Percentiles rank a stretch among this genome's conserved stretches.
Evolutionary conservation across 2,113 vertebrate genomes (phyloP).

Genomic region (Buteo buteo): DNA sequence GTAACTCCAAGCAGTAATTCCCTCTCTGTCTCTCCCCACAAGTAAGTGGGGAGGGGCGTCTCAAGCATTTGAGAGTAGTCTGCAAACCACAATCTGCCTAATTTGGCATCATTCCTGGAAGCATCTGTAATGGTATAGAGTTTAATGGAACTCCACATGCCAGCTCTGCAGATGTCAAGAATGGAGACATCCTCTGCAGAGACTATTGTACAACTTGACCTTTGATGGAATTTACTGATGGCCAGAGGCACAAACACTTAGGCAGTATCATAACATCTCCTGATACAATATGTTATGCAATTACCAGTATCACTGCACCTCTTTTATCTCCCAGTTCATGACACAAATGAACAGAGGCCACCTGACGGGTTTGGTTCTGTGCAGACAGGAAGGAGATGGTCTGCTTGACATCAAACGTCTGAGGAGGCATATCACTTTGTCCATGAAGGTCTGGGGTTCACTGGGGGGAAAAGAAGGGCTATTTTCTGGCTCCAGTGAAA

Average conservation of each 20-base stretch:
- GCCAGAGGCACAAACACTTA: neutral
- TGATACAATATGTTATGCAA: neutral
- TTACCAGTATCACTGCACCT: neutral
- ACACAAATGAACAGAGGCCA: neutral
- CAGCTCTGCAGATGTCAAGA: neutral
- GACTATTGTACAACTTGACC: neutral
- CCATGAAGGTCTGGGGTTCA: neutral
- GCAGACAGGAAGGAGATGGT: neutral
- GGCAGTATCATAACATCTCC: neutral
- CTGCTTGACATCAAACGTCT: neutral
- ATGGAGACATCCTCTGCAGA: neutral
- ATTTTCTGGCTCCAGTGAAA: slow-evolving; percentile 16
- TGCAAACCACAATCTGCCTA: neutral
- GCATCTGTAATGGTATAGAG: neutral
- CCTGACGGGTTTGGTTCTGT: neutral
- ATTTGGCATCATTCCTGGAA: neutral
- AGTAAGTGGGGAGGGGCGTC: neutral
- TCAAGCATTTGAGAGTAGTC: neutral
- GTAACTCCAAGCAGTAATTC: neutral
- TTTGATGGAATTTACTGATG: neutral
- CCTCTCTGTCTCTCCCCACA: neutral
- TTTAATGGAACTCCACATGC: neutral
- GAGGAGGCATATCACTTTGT: neutral
- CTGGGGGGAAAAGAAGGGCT: neutral
- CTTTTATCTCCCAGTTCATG: neutral